Percentiles rank a stretch among this genome's conserved stretches.
Evolutionary conservation across 2,797 vertebrate genomes (phyloP).

Genomic region (Petrocephalus schoutedeni): DNA sequence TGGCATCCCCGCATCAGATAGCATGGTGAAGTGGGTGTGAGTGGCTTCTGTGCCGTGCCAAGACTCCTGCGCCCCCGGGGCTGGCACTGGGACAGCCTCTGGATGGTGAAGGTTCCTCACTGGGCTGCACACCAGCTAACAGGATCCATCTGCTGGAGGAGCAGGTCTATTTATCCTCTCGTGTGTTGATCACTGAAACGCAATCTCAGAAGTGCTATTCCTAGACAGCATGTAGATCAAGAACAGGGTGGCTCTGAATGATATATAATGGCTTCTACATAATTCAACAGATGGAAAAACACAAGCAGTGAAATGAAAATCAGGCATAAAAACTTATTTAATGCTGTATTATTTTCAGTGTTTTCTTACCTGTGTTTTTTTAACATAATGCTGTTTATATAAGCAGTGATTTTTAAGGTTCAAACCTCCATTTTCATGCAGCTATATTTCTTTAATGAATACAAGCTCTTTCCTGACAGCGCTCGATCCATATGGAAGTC

Average conservation of each 20-base stretch:
- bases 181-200: conserved; percentile 1
- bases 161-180: not conserved
- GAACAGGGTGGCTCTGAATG: not conserved
- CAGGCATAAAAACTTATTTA: not conserved
- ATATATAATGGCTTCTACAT: conserved; percentile 4
- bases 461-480: conserved; percentile 5
- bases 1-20: conserved; percentile 42
- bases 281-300: conserved; percentile 4
- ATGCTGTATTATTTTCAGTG: not conserved
- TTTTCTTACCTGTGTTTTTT: conserved; percentile 9
- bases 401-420: not conserved
- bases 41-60: conserved; percentile 31
- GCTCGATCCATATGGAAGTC: not conserved
- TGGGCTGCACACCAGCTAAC: conserved; percentile 9
- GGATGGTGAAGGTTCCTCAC: not conserved
- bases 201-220: not conserved
- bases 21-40: conserved; percentile 33
- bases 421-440: not conserved
- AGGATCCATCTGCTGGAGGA: conserved; percentile 10
- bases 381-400: conserved; percentile 10
- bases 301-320: conserved; percentile 1
- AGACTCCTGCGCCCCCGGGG: conserved; percentile 32
- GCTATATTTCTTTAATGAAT: not conserved
- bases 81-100: conserved; percentile 40
- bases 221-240: conserved; percentile 4